phyloP scores from a whole-genome alignment of 2,888 invertebrate genomes.

The Metellina segmentata region DNA sequence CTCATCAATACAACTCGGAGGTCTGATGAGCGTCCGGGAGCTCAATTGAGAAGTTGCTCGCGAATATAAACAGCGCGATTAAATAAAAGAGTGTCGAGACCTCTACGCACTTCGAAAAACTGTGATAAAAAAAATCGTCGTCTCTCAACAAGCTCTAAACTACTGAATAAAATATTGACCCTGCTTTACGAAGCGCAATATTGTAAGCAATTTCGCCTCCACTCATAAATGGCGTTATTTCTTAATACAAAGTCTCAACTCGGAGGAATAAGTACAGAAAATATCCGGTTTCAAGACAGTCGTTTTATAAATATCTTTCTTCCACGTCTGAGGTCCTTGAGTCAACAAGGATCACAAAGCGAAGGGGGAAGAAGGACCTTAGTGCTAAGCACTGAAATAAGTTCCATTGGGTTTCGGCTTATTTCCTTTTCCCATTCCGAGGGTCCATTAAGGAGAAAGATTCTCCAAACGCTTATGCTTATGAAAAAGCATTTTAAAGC shows the following conservation, averaged over 20 bases:
- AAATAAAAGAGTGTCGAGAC: no score
- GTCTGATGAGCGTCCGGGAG: no score
- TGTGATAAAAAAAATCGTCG: no score
- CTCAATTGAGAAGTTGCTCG: no score
- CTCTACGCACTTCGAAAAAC: no score
- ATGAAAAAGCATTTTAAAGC: conserved; percentile 15
- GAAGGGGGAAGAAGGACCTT: not conserved
- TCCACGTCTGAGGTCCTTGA: not conserved
- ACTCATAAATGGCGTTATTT: conserved; percentile 30
- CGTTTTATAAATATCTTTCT: not conserved
- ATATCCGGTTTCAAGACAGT: conserved; percentile 28
- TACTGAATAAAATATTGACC: not conserved
- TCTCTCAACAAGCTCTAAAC: not conserved
- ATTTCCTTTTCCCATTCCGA: conserved; percentile 29
- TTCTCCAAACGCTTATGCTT: conserved; percentile 19
- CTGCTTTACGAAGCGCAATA: not conserved
- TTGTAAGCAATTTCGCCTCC: conserved; percentile 24
- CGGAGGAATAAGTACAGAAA: conserved; percentile 4
- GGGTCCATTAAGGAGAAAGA: conserved; percentile 14
- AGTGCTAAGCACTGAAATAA: conserved; percentile 19
- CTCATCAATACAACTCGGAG: no score
- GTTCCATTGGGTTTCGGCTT: not conserved
- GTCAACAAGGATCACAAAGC: not conserved
- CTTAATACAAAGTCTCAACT: conserved; percentile 1
- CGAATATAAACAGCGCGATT: no score